Base-by-base conservation (phyloP, 2,888 invertebrate genomes). In the Palloptera scutellata region DNA sequence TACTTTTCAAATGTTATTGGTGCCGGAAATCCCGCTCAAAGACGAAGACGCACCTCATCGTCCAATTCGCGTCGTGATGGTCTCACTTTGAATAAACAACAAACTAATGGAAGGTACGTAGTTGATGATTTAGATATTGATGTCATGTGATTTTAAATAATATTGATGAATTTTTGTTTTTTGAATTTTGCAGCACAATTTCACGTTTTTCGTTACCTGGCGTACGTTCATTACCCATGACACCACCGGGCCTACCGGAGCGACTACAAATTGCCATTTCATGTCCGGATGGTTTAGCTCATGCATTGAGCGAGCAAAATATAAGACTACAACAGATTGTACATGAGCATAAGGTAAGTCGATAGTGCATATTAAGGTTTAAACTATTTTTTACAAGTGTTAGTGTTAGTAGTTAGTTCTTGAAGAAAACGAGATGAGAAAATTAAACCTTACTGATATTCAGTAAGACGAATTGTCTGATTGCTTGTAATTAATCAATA, bases 311-410 rank as follows among this genome's bases (percentile, higher is more conserved):
- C 74, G 85, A 85, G 77, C 83, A 85, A 78, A 85, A 85, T 72
- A 81, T 85, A 79, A 86, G 95, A 72, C 88, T 96, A 78, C 91
- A 91, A 81, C 92, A 94, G 85, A 92, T 96, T 78, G 91, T 94
- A 76, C 88, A 91, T 67, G 91, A 93, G 74, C 91, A 93, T 81
- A 91, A 90, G 89, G 94, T 93, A 79, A 78, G 77, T 75, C 43
- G 20, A 48, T 6, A 30, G 30, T 2, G 30, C 30, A 4, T 12
- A 48, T 4, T 6, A 48, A 17, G 40, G n/a, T 11, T 11, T 55
- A 48, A 48, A 53, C n/a, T 48, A 1, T 1, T 13, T n/a, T 48
- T 48, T 2, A 13, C 48, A n/a, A n/a, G 13, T 48, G n/a, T n/a
- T n/a, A n/a, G n/a, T n/a, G n/a, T n/a, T n/a, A n/a, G n/a, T n/a